These are phyloP conservation scores for Rana temporaria DNA, from an alignment of 2,113 vertebrate species.

Conservation along the genomic window DNA sequence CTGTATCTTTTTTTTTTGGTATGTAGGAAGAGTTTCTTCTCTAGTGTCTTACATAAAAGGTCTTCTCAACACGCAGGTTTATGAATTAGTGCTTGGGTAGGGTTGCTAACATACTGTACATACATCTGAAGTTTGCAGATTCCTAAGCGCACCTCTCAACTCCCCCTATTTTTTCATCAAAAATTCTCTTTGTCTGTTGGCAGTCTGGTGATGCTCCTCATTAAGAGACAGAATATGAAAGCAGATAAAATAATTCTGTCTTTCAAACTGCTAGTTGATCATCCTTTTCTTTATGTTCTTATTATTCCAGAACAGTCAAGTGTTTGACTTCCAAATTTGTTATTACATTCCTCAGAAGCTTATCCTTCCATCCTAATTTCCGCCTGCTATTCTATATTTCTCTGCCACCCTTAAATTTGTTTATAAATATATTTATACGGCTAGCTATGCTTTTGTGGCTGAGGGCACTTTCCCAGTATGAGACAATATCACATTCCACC, in stretches of 20 bases:
- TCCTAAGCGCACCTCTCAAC: constrained; percentile 54
- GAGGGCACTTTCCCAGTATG: constrained; percentile 2
- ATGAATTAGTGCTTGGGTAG: constrained; percentile 43
- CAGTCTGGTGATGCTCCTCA: constrained; percentile 58
- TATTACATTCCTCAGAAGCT: constrained; percentile 45
- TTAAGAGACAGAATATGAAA: constrained; percentile 57
- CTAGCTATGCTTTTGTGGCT: constrained; percentile 32
- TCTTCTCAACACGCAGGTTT: constrained; percentile 18
- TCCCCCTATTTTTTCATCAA: constrained; percentile 60
- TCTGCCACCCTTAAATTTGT: constrained; percentile 30
- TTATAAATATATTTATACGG: constrained; percentile 23
- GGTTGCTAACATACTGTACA: constrained; percentile 29
- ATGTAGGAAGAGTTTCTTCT: constrained; percentile 53
- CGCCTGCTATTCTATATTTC: constrained; percentile 32
- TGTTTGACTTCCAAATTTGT: constrained; percentile 52
- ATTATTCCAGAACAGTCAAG: constrained; percentile 52
- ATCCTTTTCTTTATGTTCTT: constrained; percentile 53
- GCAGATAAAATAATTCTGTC: constrained; percentile 52
- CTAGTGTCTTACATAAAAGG: constrained; percentile 47
- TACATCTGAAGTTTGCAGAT: constrained; percentile 59
- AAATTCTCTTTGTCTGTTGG: constrained; percentile 64
- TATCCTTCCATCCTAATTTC: constrained; percentile 50
- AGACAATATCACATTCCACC: constrained; percentile 56
- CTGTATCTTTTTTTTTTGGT: constrained; percentile 54
- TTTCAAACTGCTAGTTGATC: constrained; percentile 50